Base-by-base conservation (phyloP, 2,113 vertebrate species). In the Nematolebias whitei region DNA sequence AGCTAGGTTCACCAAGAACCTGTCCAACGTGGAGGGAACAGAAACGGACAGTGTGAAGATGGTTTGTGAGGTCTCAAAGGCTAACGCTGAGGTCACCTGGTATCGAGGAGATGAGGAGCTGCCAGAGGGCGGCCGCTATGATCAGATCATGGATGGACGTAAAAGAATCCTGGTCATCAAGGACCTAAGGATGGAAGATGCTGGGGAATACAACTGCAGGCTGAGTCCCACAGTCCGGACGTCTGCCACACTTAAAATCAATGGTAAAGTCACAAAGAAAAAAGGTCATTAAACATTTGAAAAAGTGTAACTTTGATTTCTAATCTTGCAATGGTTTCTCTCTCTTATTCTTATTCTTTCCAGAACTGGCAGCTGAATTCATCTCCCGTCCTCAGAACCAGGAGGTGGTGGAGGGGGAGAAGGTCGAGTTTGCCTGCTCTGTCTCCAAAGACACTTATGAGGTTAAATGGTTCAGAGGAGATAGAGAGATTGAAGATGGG, bases 331-430 rank as follows among this genome's bases (percentile, higher is more conserved):
- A 29, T 18, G 15, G 18, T 8, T n/a, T 29, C 3, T 18, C n/a
- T 41, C 62, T 47, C n/a, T 4, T 45, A 48, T 68, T 64, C 48
- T 88, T 87, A 65, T 16, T 24, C 20, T n/a, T 38, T 35, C 11
- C 66, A 99, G 98, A 99, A 89, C 94, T 98, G 81, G 95, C 96
- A 4, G 96, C 97, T n/a, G 96, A 99, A 88, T 99, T 99, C 87
- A 94, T 98, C 74, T 90, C 95, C 47, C 94, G 93, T 77, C 97
- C 98, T 64, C 94, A 98, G 89, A 97, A 94, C 77, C 88, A 95
- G 89, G 96, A 99, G 79, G 94, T 96, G 53, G 93, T 99, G 79
- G 97, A 99, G 87, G 98, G 98, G 52, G 94, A 98, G 79, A 96
- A 95, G 74, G 98, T 95, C 13, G 95, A 98, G 90, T 99, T 99